Evolutionary conservation across 2,797 vertebrate genomes (phyloP), one percentile per base, ranked within the genome.

Genomic region (Platalea minor): DNA sequence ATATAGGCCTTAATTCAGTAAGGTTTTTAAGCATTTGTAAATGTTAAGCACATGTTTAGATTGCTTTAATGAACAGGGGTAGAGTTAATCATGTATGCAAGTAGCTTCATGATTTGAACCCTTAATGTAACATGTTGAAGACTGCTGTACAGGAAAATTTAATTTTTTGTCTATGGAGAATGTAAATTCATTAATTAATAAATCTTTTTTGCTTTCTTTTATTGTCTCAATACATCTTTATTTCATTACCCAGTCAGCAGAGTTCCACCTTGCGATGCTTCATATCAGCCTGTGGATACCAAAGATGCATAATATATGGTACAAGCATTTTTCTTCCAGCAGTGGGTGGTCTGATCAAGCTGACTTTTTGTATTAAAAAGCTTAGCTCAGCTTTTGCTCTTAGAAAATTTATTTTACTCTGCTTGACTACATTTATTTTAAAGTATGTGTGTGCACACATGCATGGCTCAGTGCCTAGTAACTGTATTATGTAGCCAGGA

Each of bases 391-490:
- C 48, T 91, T 85, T 92, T 91, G 56, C 33, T 90, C 31, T 93
- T 63, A 53, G 59, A 96, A 96, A 96, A 85, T 80, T 46, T 93
- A 88, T 78, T 89, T 96, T 77, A 57, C 70, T 92, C n/a, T 82
- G 16, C 53, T 91, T 91, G 72, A 82, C 63, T 93, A 69, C 46
- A 64, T 84, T 95, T 92, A 78, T 94, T 96, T 95, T 85, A 89
- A 87, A 63, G 54, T 76, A 41, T 28, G 17, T 67, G 13, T 78
- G 54, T 41, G 31, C 53, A 78, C 35, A 72, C 20, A 69, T 35
- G 56, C 57, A 59, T 19, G 19, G 43, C 85, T 74, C n/a, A 75
- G 37, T 35, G 50, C 82, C 72, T 81, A 88, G 64, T 75, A 93
- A 92, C 41, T 59, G 12, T 57, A 43, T 85, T 89, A 64, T 15